Evolutionary conservation across 2,888 invertebrate species (phyloP).

Genomic region (Apamea monoglypha): DNA sequence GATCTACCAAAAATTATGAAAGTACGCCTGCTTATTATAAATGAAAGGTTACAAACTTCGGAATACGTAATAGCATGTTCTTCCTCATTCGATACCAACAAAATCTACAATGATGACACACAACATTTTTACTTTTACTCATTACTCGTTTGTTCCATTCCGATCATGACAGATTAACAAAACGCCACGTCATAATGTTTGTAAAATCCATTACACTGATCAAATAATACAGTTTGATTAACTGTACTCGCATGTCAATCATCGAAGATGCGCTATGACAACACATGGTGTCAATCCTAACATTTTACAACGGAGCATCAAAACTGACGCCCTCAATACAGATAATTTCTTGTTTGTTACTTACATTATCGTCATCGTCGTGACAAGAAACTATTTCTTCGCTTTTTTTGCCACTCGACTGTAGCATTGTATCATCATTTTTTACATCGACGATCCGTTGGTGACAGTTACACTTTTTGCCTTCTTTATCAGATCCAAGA

Average conservation of each 20-base stretch:
- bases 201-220: constrained; percentile 36
- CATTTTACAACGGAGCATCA: constrained; percentile 66
- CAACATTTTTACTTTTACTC: constrained; percentile 39
- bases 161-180: constrained; percentile 40
- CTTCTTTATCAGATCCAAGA: constrained; percentile 83
- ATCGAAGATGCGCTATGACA: constrained; percentile 57
- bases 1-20: constrained; percentile 7
- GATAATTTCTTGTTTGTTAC: constrained; percentile 81
- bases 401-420: constrained; percentile 69
- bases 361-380: constrained; percentile 75
- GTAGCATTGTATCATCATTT: constrained; percentile 65
- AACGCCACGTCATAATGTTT: constrained; percentile 44
- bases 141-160: constrained; percentile 38
- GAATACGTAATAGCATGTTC: constrained; percentile 15
- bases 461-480: constrained; percentile 80
- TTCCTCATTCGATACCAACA: constrained; percentile 11
- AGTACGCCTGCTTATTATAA: neutral
- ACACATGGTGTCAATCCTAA: constrained; percentile 53
- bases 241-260: constrained; percentile 62
- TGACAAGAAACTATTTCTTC: constrained; percentile 80
- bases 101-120: constrained; percentile 34
- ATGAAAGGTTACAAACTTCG: constrained; percentile 15
- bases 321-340: constrained; percentile 62
- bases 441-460: constrained; percentile 62
- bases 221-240: constrained; percentile 66